Percentiles rank a stretch among this genome's conserved stretches.
Evolutionary conservation across 1,140 invertebrate species (phyloP).

Genomic region (Trypoxylus dichotomus): DNA sequence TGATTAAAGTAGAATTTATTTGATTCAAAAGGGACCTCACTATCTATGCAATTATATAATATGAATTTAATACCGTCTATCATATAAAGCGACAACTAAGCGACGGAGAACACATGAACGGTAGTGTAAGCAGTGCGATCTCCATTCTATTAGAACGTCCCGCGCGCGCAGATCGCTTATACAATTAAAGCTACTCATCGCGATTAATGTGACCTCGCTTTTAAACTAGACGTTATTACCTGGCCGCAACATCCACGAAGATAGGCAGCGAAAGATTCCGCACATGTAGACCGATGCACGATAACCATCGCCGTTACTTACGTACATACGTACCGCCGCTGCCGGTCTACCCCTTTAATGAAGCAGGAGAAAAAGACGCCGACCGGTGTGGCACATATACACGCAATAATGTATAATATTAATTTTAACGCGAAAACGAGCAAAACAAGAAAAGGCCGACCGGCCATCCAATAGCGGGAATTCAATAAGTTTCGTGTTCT

Average conservation of each 20-base stretch:
- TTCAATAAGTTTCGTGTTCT: conserved; percentile 6
- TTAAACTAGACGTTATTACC: conserved; percentile 2
- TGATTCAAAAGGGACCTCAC: too few species aligned
- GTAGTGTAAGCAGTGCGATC: too few species aligned
- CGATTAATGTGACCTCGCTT: neutral
- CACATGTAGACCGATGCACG: neutral
- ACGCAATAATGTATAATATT: neutral
- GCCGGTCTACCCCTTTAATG: neutral
- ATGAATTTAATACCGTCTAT: too few species aligned
- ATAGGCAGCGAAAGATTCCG: neutral
- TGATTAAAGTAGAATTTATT: too few species aligned
- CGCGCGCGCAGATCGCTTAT: neutral
- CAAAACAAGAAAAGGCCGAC: neutral
- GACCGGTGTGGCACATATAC: neutral
- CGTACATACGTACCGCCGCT: neutral
- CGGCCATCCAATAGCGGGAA: neutral
- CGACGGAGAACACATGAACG: too few species aligned
- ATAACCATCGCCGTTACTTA: neutral
- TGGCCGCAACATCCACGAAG: neutral
- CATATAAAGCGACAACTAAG: too few species aligned
- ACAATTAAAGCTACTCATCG: neutral
- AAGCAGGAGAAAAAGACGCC: neutral
- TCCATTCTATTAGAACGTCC: neutral
- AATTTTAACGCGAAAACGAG: neutral
- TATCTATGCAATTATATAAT: too few species aligned